Evolutionary conservation across 2,888 invertebrate species (phyloP).

Genomic region (Lasioglossum lativentre): DNA sequence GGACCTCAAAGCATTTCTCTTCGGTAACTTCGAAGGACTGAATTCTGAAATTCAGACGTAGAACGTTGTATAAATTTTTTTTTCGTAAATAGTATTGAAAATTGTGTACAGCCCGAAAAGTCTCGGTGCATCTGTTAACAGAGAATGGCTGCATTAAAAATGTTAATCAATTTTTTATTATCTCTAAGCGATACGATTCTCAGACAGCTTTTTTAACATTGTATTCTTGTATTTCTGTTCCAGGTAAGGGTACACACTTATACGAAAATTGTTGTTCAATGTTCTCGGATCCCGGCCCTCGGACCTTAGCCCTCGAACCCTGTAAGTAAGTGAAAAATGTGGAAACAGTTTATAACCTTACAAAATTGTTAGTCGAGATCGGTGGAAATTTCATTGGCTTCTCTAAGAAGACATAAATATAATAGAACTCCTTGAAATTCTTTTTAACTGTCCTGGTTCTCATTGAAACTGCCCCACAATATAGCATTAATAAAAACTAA

Average conservation of each 20-base stretch:
- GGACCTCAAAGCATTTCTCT: neutral
- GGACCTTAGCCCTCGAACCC: neutral
- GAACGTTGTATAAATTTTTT: neutral
- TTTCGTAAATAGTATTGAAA: too few relatives aligned
- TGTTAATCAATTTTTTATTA: neutral
- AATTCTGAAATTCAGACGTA: neutral
- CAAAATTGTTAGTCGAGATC: neutral
- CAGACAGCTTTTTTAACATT: neutral
- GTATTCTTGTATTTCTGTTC: conserved; percentile 47
- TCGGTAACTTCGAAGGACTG: neutral
- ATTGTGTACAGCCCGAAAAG: too few relatives aligned
- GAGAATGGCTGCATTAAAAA: too few relatives aligned
- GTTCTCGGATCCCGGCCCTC: neutral
- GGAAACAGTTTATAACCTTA: neutral
- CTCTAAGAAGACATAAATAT: neutral
- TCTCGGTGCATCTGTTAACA: too few relatives aligned
- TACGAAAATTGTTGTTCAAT: neutral
- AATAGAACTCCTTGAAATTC: neutral
- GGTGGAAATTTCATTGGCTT: neutral
- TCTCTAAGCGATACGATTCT: neutral
- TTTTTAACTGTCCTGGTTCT: neutral
- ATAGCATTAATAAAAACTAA: too few relatives aligned
- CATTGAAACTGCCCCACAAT: neutral
- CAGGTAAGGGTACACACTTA: conserved; percentile 59
- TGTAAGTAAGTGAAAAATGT: conserved; percentile 26